phyloP scores from a whole-genome alignment of 1,140 invertebrate species.

The Atta texana region DNA sequence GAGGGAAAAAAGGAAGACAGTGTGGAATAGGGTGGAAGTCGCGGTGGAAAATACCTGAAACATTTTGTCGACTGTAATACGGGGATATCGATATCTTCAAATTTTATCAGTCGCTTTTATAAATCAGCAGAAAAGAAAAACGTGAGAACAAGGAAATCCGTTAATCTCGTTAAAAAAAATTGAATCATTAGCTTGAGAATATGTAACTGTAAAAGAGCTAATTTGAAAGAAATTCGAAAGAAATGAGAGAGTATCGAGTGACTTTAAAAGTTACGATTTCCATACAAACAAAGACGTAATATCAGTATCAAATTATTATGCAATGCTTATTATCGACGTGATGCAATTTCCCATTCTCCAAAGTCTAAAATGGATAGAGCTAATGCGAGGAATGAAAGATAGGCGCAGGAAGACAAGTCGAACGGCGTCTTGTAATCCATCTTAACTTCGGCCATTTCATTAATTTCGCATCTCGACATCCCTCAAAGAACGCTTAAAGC shows the following conservation, averaged over 20 bases:
- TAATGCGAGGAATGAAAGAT: not conserved
- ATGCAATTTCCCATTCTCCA: conserved; percentile 1
- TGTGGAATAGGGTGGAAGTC: not conserved
- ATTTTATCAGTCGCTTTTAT: conserved; percentile 40
- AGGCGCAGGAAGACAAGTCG: not conserved
- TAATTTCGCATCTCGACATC: conserved; percentile 52
- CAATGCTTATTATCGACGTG: not conserved
- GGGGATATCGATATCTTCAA: conserved; percentile 50
- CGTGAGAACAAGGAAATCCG: not conserved
- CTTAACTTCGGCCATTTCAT: conserved; percentile 42
- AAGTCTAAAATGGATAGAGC: not conserved
- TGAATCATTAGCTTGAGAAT: not conserved
- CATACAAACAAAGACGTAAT: not conserved
- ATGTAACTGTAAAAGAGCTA: not conserved
- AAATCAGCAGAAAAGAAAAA: conserved; percentile 23
- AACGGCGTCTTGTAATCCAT: not conserved
- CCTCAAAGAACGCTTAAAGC: conserved; percentile 34
- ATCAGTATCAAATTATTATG: not conserved
- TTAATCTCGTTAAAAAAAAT: not conserved
- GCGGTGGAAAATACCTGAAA: conserved; percentile 33
- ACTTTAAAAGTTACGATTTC: not conserved
- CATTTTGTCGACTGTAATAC: conserved; percentile 24
- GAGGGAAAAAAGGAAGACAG: not conserved
- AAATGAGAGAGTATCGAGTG: not conserved
- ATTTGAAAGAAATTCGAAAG: not conserved